These are phyloP conservation scores for Xiphorhynchus erythropygius DNA, from an alignment of 2,797 vertebrate genomes.

Conservation along the genomic window DNA sequence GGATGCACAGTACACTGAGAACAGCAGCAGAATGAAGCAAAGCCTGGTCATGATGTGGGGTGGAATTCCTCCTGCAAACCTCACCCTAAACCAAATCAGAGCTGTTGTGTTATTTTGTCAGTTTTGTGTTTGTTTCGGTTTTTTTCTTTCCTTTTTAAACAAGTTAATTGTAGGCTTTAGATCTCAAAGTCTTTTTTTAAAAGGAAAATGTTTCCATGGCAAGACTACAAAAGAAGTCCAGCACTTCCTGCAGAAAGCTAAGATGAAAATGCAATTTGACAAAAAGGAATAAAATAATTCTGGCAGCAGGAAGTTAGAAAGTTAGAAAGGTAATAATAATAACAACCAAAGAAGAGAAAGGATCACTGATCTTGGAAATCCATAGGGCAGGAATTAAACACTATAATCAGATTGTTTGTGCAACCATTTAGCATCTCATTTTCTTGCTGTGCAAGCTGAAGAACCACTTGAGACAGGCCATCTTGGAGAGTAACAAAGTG, in stretches of 20 bases:
- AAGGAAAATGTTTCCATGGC: not conserved
- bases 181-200: not conserved
- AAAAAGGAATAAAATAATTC: conserved; percentile 60
- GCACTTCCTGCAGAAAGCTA: not conserved
- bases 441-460: conserved; percentile 70
- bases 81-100: not conserved
- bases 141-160: not conserved
- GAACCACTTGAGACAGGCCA: conserved; percentile 80
- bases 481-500: conserved; percentile 81
- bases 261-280: conserved; percentile 50
- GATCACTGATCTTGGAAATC: conserved; percentile 77
- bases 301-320: conserved; percentile 11
- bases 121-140: not conserved
- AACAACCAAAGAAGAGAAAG: conserved; percentile 65
- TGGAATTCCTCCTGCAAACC: not conserved
- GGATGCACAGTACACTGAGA: not conserved
- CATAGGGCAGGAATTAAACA: conserved; percentile 81
- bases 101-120: not conserved
- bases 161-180: not conserved
- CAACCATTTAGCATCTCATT: conserved; percentile 81
- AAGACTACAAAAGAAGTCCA: not conserved
- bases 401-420: conserved; percentile 83
- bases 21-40: not conserved
- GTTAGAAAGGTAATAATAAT: conserved; percentile 71
- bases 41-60: not conserved